A percentile compares a stretch with the other conserved stretches of the same genome.
Evolutionary conservation across 2,797 vertebrate species (phyloP).

Genomic region (Clamator glandarius): DNA sequence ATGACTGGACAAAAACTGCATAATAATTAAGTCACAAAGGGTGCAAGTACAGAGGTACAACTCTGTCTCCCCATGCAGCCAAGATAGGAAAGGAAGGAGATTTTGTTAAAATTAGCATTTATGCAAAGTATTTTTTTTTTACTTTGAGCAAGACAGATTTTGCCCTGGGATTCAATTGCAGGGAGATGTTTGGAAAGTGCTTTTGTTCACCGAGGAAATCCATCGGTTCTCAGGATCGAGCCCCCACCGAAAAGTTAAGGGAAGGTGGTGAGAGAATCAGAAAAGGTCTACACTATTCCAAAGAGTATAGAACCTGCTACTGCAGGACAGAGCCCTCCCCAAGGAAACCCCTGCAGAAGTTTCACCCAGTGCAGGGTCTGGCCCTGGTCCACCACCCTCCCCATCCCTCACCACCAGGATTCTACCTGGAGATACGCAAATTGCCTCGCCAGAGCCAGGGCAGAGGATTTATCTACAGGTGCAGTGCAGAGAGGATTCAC

Average conservation of each 20-base stretch:
- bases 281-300: rapidly evolving
- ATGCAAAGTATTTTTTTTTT: background rate
- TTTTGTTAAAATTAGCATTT: background rate
- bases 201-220: background rate
- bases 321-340: background rate
- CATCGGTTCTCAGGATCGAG: background rate
- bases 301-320: background rate
- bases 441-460: background rate
- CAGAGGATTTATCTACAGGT: background rate
- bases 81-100: background rate
- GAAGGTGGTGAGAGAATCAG: background rate
- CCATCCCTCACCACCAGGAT: background rate
- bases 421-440: rapidly evolving
- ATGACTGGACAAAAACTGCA: background rate
- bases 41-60: background rate
- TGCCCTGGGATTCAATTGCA: background rate
- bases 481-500: background rate
- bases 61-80: background rate
- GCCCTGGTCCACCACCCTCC: background rate
- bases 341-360: background rate
- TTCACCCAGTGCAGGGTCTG: background rate
- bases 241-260: background rate
- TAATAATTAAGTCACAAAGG: background rate
- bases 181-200: background rate
- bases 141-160: background rate